Percentiles rank a stretch among this genome's conserved stretches.
Evolutionary conservation across 2,113 vertebrate species (phyloP).

Genomic region (Alethe castanea): DNA sequence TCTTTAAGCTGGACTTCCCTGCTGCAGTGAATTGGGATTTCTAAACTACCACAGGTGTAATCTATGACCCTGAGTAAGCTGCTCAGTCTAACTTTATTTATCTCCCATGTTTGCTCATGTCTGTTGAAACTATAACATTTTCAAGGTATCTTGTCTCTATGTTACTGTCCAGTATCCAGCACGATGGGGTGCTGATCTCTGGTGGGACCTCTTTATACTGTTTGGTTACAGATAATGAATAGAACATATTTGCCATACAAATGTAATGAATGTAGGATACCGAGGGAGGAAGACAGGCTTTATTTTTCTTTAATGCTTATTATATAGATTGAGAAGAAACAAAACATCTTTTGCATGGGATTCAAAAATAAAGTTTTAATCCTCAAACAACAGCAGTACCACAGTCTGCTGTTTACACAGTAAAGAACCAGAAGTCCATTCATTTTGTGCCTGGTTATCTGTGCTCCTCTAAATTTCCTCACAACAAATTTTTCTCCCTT

Average conservation of each 20-base stretch:
- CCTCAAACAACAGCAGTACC: background rate
- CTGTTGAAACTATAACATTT: background rate
- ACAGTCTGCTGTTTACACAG: slow-evolving; percentile 51
- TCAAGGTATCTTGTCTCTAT: background rate
- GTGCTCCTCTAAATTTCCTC: background rate
- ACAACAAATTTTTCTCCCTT: background rate
- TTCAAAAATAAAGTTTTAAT: slow-evolving; percentile 2
- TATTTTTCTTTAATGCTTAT: background rate
- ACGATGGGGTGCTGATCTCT: background rate
- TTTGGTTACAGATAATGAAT: background rate
- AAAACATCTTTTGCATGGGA: background rate
- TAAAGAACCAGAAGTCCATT: background rate
- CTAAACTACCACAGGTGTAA: background rate
- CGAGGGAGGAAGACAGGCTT: background rate
- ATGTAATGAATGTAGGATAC: background rate
- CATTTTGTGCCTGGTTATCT: background rate
- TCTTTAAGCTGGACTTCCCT: background rate
- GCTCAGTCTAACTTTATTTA: background rate
- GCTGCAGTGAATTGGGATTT: background rate
- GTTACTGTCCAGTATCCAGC: background rate
- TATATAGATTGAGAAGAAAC: background rate
- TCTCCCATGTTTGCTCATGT: background rate
- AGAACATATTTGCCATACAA: background rate
- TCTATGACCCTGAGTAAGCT: background rate
- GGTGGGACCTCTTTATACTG: background rate